Percentiles rank a stretch among this genome's conserved stretches.
phyloP scores from a whole-genome alignment of 92 coral and sea anemone species.

The Nematostella vectensis region DNA sequence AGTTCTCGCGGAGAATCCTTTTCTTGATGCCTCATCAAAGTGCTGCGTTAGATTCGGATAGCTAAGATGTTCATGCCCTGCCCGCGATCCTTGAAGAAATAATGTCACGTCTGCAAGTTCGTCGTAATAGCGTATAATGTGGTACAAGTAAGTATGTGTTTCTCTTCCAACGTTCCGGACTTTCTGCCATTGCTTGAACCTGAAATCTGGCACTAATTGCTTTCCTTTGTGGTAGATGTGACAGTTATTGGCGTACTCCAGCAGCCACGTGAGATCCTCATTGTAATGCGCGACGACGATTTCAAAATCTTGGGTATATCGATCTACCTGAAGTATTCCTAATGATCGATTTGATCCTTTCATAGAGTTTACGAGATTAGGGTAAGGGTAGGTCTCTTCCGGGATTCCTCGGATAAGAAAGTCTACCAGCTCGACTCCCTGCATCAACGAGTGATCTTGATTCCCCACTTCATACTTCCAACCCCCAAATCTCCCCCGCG shows the following conservation, averaged over 20 bases:
- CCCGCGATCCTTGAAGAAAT: conserved; percentile 40
- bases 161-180: conserved; percentile 57
- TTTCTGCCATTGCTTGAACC: conserved; percentile 38
- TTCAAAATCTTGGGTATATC: conserved; percentile 16
- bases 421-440: conserved; percentile 52
- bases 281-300: conserved; percentile 45
- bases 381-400: conserved; percentile 37
- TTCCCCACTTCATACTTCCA: conserved; percentile 61
- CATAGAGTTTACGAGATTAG: conserved; percentile 42
- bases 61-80: not conserved
- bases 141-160: conserved; percentile 44
- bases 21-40: not conserved
- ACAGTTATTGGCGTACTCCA: conserved; percentile 21
- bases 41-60: conserved; percentile 3
- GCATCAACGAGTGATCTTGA: conserved; percentile 73
- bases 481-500: conserved; percentile 70
- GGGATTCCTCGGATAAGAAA: conserved; percentile 34
- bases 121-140: conserved; percentile 46
- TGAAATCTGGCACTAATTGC: conserved; percentile 21
- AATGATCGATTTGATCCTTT: conserved; percentile 19
- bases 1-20: not conserved
- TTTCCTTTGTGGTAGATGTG: conserved; percentile 50
- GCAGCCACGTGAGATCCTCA: conserved; percentile 44
- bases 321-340: not conserved
- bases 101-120: conserved; percentile 36